Base-by-base conservation (phyloP, 2,113 vertebrate genomes). In the Gasterosteus nipponicus region DNA sequence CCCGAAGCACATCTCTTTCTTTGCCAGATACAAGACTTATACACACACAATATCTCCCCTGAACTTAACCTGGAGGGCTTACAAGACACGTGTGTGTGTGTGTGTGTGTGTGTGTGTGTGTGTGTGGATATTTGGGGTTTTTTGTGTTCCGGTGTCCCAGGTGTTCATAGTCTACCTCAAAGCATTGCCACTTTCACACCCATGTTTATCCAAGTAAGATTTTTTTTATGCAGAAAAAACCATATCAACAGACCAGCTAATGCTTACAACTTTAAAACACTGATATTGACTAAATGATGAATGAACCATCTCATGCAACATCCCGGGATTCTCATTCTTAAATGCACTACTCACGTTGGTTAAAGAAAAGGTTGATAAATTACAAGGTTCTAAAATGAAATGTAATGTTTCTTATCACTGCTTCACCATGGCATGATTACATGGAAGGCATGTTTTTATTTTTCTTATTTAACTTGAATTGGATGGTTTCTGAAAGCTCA, bases 31-130 rank as follows among this genome's bases (percentile, higher is more conserved):
- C 47, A 18, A 31, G 67, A 66, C 57, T 57, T 54, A 54, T 41
- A 71, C 42, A 41, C 29, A 75, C 47, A 39, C 26, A 75, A 11
- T 2, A 41, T 76, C 61, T 83, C 58, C 39, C 65, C 62, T 89
- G 69, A 81, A 79, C 83, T 81, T 38, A 58, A 70, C 67, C 72
- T 78, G 22, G 22, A 26, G 22, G 71, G 75, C 22, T 76, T 73
- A 73, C 63, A 54, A 35, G 33, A 65, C 57, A 33, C 10, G 59
- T 51, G 54, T 64, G 68, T 58, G 58, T 58, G 18, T 26, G 15
- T 78, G 18, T 75, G 53, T 64, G 56, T 5, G 5, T 38, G 62
- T 83, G 62, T 75, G 61, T 63, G n/a, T 71, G 46, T 58, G 59
- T 51, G 54, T 71, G 46, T 58, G 18, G 33, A 19, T 78, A n/a